Evolutionary conservation across 2,888 invertebrate genomes (phyloP).

Genomic region (Rotaria magnacalcarata): DNA sequence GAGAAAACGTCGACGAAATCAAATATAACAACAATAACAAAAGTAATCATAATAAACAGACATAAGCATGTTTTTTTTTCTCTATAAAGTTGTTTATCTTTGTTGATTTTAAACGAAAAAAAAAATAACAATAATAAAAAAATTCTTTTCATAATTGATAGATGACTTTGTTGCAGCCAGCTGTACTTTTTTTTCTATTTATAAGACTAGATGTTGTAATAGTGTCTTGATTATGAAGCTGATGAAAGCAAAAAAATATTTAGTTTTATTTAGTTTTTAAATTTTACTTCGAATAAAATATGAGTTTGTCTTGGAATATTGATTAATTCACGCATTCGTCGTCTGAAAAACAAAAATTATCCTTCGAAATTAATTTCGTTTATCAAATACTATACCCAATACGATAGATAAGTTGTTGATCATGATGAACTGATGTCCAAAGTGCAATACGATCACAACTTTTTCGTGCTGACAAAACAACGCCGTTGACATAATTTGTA

Average conservation of each 20-base stretch:
- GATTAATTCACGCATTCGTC: constrained; percentile 35
- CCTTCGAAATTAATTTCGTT: neutral
- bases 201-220: neutral
- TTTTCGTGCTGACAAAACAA: constrained; percentile 84
- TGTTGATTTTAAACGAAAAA: neutral
- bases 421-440: constrained; percentile 70
- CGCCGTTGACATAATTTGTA: constrained; percentile 88
- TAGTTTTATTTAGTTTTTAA: neutral
- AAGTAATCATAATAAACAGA: constrained; percentile 18
- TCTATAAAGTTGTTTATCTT: neutral
- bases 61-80: neutral
- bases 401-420: constrained; percentile 73
- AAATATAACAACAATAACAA: constrained; percentile 23
- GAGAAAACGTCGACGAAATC: constrained; percentile 13
- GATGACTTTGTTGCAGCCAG: neutral
- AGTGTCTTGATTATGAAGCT: constrained; percentile 35
- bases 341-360: neutral
- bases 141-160: neutral
- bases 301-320: constrained; percentile 30
- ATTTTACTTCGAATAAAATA: constrained; percentile 26
- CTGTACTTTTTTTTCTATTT: neutral
- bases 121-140: neutral
- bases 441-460: constrained; percentile 74
- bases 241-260: neutral
- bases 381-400: constrained; percentile 66